Conservation (phyloP, 1,140 invertebrate species). For the Brachionus rotundiformis region DNA sequence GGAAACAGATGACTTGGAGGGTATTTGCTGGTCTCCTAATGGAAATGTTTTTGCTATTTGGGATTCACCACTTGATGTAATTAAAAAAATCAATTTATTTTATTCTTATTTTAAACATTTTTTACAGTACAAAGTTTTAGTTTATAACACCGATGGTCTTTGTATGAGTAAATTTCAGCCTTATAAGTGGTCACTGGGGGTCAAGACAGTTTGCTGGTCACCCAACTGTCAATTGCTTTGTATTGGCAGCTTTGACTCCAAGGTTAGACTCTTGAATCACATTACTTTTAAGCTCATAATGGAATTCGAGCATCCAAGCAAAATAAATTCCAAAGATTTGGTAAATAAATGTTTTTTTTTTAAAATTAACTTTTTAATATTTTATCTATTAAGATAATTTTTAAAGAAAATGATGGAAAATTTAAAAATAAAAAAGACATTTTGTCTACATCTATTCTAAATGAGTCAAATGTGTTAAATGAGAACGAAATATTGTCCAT, state of each 20-base stretch:
- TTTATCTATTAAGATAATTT: slow-evolving; percentile 34
- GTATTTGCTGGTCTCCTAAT: slow-evolving; percentile 64
- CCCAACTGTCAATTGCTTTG: slow-evolving; percentile 65
- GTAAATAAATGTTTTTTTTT: slow-evolving; percentile 54
- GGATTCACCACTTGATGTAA: slow-evolving; percentile 56
- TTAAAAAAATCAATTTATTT: not conserved
- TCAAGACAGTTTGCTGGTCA: slow-evolving; percentile 64
- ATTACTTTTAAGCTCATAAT: slow-evolving; percentile 64
- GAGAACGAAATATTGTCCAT: slow-evolving; percentile 40
- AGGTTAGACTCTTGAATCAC: slow-evolving; percentile 62
- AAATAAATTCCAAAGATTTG: slow-evolving; percentile 55
- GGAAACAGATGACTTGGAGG: slow-evolving; percentile 63
- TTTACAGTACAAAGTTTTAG: slow-evolving; percentile 60
- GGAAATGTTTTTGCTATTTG: slow-evolving; percentile 62
- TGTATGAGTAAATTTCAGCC: slow-evolving; percentile 61
- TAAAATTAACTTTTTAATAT: not conserved
- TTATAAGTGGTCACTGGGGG: slow-evolving; percentile 64
- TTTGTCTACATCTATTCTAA: slow-evolving; percentile 35
- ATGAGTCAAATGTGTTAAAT: slow-evolving; percentile 28
- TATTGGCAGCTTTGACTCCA: slow-evolving; percentile 65
- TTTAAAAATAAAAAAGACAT: slow-evolving; percentile 13
- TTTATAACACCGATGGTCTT: slow-evolving; percentile 65
- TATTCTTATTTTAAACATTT: not conserved
- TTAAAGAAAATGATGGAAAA: slow-evolving; percentile 47
- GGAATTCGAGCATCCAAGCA: slow-evolving; percentile 56